Evolutionary conservation across 1,140 invertebrate genomes (phyloP).

Genomic region (Sycophila sp.): DNA sequence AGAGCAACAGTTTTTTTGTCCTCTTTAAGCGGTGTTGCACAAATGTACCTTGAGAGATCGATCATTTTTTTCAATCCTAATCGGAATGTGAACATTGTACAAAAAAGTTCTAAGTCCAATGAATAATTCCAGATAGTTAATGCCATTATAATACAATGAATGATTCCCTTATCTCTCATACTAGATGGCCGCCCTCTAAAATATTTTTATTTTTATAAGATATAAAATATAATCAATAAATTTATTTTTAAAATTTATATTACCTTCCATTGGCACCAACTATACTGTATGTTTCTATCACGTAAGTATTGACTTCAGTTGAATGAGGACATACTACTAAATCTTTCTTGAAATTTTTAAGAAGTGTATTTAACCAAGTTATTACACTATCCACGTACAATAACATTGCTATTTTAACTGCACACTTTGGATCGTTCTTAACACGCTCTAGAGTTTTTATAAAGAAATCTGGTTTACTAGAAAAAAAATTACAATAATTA

Average conservation of each 20-base stretch:
- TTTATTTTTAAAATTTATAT: slow-evolving; percentile 17
- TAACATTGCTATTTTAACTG: slow-evolving; percentile 55
- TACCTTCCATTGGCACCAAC: slow-evolving; percentile 57
- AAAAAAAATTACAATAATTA: slow-evolving; percentile 16
- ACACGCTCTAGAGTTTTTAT: slow-evolving; percentile 38
- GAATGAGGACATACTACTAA: slow-evolving; percentile 50
- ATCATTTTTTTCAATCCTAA: slow-evolving; percentile 61
- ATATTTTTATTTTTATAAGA: slow-evolving; percentile 1
- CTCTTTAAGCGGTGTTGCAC: slow-evolving; percentile 53
- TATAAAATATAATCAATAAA: neutral
- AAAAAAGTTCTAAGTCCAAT: slow-evolving; percentile 61
- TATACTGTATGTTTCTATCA: slow-evolving; percentile 62
- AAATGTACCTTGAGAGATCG: slow-evolving; percentile 60
- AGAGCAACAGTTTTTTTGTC: slow-evolving; percentile 57
- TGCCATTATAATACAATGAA: slow-evolving; percentile 64
- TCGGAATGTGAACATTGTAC: slow-evolving; percentile 52
- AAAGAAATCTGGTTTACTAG: slow-evolving; percentile 49
- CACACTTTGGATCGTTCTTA: slow-evolving; percentile 39
- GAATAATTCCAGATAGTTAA: slow-evolving; percentile 58
- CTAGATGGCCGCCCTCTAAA: slow-evolving; percentile 61
- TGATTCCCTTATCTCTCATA: slow-evolving; percentile 64
- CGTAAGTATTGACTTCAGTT: slow-evolving; percentile 51
- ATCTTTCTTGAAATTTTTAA: slow-evolving; percentile 56
- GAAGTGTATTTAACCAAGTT: slow-evolving; percentile 55
- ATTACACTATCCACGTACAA: slow-evolving; percentile 61